Evolutionary conservation across 2,888 invertebrate species (phyloP).

Genomic region (Morpho deidamia): DNA sequence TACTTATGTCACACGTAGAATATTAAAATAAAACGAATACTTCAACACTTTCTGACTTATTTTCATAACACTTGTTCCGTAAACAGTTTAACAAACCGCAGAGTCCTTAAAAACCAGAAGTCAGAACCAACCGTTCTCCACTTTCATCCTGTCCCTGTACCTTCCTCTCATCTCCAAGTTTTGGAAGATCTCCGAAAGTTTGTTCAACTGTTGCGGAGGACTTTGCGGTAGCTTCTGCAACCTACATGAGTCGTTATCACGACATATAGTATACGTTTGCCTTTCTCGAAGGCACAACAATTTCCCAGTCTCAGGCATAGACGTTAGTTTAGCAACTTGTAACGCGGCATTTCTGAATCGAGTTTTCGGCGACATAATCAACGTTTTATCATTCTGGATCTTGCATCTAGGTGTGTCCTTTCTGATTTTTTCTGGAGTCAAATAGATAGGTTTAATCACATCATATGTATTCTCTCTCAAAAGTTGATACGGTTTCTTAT

Average conservation of each 20-base stretch:
- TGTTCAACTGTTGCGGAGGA: conserved; percentile 54
- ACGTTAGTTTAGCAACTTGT: conserved; percentile 56
- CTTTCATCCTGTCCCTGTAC: conserved; percentile 61
- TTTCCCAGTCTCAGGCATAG: conserved; percentile 64
- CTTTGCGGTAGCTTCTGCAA: conserved; percentile 50
- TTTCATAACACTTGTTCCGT: conserved; percentile 15
- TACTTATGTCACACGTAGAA: conserved; percentile 35
- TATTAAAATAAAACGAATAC: conserved; percentile 37
- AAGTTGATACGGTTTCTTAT: conserved; percentile 53
- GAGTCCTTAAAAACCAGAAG: not conserved
- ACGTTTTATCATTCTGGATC: conserved; percentile 30
- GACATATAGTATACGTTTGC: conserved; percentile 44
- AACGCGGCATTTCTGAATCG: conserved; percentile 66
- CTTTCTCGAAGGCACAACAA: conserved; percentile 58
- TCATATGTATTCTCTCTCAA: conserved; percentile 69
- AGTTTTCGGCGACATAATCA: conserved; percentile 64
- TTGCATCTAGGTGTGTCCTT: conserved; percentile 21
- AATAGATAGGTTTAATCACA: conserved; percentile 60
- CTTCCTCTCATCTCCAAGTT: conserved; percentile 59
- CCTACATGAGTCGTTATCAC: conserved; percentile 41
- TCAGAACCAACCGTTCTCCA: conserved; percentile 72
- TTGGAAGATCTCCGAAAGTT: conserved; percentile 67
- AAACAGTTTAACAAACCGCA: conserved; percentile 5
- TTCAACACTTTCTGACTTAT: conserved; percentile 44
- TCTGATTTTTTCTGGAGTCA: conserved; percentile 42